A percentile compares a stretch with the other conserved stretches of the same genome.
Conservation (phyloP, 2,888 invertebrate species). For the Caenorhabditis becei region DNA sequence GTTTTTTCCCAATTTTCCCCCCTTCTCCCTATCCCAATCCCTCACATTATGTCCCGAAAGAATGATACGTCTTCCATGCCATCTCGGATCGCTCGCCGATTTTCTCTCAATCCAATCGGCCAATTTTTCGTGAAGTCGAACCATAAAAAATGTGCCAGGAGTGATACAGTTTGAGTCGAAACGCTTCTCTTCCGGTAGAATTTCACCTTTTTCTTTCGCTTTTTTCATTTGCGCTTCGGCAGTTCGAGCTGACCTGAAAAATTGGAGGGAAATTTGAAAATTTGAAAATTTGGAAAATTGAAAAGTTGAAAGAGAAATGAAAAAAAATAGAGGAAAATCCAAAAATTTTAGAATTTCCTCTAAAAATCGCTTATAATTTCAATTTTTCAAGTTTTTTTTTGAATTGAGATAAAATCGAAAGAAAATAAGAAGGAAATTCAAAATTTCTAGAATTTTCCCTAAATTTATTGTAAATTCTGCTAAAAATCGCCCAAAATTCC, state of each 20-base stretch:
- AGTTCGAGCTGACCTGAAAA: conserved; percentile 90
- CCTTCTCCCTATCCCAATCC: neutral
- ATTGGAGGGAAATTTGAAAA: too few species aligned
- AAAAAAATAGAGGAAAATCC: too few species aligned
- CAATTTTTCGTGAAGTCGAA: conserved; percentile 89
- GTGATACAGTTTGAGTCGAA: conserved; percentile 99
- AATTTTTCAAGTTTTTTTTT: neutral
- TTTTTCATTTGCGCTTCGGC: conserved; percentile 88
- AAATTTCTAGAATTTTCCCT: too few species aligned
- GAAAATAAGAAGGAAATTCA: neutral
- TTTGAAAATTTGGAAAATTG: too few species aligned
- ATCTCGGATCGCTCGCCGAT: conserved; percentile 88
- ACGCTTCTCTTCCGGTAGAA: conserved; percentile 88
- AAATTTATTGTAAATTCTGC: too few species aligned
- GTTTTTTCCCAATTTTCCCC: too few species aligned
- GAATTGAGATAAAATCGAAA: too few species aligned
- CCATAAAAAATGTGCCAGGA: conserved; percentile 92
- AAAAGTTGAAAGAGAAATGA: too few species aligned
- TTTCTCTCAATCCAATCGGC: conserved; percentile 91
- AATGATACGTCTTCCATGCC: conserved; percentile 91
- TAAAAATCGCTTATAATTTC: too few species aligned
- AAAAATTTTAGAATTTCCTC: too few species aligned
- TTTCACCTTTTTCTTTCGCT: conserved; percentile 89
- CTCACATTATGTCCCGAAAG: conserved; percentile 93
- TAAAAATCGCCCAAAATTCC: too few species aligned